Percentiles rank a stretch among this genome's conserved stretches.
Conservation (phyloP, 2,888 invertebrate species). For the Anagyrus pseudococci region DNA sequence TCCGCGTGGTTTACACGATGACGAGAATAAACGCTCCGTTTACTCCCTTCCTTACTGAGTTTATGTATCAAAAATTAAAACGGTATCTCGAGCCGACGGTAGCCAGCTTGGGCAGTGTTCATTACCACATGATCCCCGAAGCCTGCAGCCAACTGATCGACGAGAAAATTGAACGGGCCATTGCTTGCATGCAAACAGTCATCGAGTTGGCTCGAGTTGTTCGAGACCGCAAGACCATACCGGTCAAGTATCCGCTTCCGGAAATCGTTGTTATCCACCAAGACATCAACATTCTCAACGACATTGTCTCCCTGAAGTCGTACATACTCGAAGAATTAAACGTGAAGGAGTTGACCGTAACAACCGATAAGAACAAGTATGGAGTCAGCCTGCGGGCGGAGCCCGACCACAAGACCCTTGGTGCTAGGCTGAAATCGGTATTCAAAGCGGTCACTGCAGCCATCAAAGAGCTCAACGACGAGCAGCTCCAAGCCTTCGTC, state of each 20-base stretch:
- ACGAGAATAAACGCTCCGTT: slow-evolving; percentile 95
- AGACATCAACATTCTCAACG: slow-evolving; percentile 77
- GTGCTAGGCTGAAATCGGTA: slow-evolving; percentile 85
- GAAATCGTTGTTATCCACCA: slow-evolving; percentile 96
- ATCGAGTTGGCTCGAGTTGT: slow-evolving; percentile 93
- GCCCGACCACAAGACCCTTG: slow-evolving; percentile 92
- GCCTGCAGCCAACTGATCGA: slow-evolving; percentile 77
- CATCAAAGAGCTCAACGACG: slow-evolving; percentile 80
- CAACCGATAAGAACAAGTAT: slow-evolving; percentile 90
- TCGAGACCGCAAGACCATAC: slow-evolving; percentile 91
- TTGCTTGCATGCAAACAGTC: slow-evolving; percentile 91
- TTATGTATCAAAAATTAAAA: slow-evolving; percentile 89
- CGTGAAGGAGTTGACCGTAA: slow-evolving; percentile 82
- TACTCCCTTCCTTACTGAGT: slow-evolving; percentile 94
- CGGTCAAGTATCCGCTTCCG: slow-evolving; percentile 94
- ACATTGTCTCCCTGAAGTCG: slow-evolving; percentile 78
- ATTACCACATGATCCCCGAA: slow-evolving; percentile 89
- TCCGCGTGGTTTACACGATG: slow-evolving; percentile 87
- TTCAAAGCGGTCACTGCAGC: slow-evolving; percentile 86
- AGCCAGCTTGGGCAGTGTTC: slow-evolving; percentile 78
- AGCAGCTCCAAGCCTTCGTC: slow-evolving; percentile 79
- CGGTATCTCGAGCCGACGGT: slow-evolving; percentile 67
- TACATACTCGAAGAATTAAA: slow-evolving; percentile 95
- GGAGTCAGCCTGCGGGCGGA: slow-evolving; percentile 91
- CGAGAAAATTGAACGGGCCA: slow-evolving; percentile 85